Conservation (phyloP, 2,888 invertebrate genomes). For the Caenorhabditis sulstoni region DNA sequence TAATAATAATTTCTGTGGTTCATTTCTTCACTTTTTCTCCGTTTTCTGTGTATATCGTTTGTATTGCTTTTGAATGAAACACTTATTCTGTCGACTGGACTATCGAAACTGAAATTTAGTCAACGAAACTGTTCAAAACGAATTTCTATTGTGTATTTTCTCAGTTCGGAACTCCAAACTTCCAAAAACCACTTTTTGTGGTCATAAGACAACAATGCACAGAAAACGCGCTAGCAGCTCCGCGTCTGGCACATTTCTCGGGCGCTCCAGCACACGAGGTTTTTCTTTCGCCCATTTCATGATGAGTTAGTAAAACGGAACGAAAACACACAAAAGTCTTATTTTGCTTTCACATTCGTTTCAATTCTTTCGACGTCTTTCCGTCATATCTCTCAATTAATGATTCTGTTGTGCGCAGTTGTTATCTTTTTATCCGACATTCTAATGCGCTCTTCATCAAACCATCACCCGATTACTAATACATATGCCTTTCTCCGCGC, state of each 20-base stretch:
- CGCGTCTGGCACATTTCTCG: conserved; percentile 8
- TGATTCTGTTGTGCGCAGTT: not conserved
- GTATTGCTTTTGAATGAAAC: no score
- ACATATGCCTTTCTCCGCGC: not conserved
- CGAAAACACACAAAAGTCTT: conserved; percentile 27
- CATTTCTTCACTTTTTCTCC: conserved; percentile 2
- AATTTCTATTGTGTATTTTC: no score
- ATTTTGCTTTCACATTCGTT: conserved; percentile 5
- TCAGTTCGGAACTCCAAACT: no score
- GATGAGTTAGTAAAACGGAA: conserved; percentile 26
- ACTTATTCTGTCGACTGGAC: no score
- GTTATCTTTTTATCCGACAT: not conserved
- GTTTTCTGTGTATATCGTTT: conserved; percentile 42
- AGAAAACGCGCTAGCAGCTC: conserved; percentile 1
- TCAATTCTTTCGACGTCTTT: conserved; percentile 42
- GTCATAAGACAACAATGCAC: no score
- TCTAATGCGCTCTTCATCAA: no score
- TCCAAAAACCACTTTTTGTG: no score
- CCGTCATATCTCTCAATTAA: no score
- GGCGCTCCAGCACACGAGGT: not conserved
- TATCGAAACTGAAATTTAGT: no score
- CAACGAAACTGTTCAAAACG: no score
- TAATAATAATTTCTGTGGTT: conserved; percentile 54
- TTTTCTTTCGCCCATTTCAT: not conserved
- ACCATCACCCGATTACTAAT: not conserved